These are phyloP conservation scores for Tricholauxania praeusta DNA, from an alignment of 2,888 invertebrate species.

Conservation along the genomic window DNA sequence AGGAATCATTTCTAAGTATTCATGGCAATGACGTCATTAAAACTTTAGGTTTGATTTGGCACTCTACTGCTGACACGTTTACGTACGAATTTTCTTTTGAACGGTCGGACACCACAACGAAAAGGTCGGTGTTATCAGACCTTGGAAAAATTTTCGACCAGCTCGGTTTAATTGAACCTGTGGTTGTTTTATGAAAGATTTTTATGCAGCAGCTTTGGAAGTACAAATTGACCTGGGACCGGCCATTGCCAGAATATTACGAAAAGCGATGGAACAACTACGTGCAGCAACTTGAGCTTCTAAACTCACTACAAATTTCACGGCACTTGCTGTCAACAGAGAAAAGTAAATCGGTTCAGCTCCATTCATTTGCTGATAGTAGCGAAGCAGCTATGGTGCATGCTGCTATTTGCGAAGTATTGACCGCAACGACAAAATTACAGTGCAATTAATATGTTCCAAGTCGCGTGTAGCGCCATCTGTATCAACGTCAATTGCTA, in stretches of 20 bases:
- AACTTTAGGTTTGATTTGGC: slow-evolving; percentile 38
- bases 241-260: slow-evolving; percentile 14
- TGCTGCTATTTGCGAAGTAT: neutral
- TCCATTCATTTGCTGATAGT: neutral
- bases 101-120: neutral
- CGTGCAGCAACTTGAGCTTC: neutral
- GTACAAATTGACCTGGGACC: slow-evolving; percentile 25
- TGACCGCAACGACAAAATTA: neutral
- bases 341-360: neutral
- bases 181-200: slow-evolving; percentile 25
- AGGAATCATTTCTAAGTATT: neutral
- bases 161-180: slow-evolving; percentile 30
- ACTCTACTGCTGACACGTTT: slow-evolving; percentile 30
- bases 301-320: slow-evolving; percentile 5
- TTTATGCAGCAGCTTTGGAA: slow-evolving; percentile 37
- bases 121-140: slow-evolving; percentile 15
- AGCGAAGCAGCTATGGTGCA: slow-evolving; percentile 23
- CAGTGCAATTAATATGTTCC: slow-evolving; percentile 16
- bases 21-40: slow-evolving; percentile 29
- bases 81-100: slow-evolving; percentile 21
- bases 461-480: slow-evolving; percentile 40
- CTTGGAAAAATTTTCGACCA: slow-evolving; percentile 40
- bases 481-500: slow-evolving; percentile 25
- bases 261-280: neutral
- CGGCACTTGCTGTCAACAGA: neutral